These are phyloP conservation scores for Ectropis grisescens DNA, from an alignment of 1,140 invertebrate genomes.

Conservation along the genomic window DNA sequence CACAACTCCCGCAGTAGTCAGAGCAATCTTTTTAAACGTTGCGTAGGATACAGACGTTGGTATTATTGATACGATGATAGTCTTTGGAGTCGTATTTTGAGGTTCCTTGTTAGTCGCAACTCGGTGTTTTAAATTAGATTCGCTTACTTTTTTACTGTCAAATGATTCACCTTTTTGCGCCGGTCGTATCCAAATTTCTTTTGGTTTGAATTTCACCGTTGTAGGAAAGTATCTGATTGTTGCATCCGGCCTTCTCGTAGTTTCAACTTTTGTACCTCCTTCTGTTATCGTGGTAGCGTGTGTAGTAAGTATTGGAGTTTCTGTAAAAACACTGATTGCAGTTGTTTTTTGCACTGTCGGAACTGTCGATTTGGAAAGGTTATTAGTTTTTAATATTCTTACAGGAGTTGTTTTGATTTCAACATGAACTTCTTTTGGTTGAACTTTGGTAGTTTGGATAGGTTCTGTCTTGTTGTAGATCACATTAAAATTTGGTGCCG, in stretches of 20 bases:
- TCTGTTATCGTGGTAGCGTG: constrained; percentile 3
- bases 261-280: constrained; percentile 8
- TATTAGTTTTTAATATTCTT: too few relatives aligned
- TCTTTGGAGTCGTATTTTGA: constrained; percentile 48
- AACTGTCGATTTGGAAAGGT: too few relatives aligned
- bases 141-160: constrained; percentile 35
- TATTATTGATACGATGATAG: constrained; percentile 62
- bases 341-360: too few relatives aligned
- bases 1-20: constrained; percentile 40
- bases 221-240: constrained; percentile 18
- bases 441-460: too few relatives aligned
- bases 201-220: constrained; percentile 43
- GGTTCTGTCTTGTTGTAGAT: too few relatives aligned
- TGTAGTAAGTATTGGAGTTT: constrained; percentile 3
- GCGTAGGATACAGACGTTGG: constrained; percentile 56
- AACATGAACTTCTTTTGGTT: too few relatives aligned
- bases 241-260: constrained; percentile 18
- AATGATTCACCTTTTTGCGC: constrained; percentile 55
- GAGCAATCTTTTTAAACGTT: constrained; percentile 53
- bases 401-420: too few relatives aligned
- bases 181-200: constrained; percentile 63
- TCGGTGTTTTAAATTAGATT: constrained; percentile 28
- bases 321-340: too few relatives aligned
- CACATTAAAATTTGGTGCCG: too few relatives aligned
- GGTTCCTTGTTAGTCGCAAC: constrained; percentile 37